phyloP scores from a whole-genome alignment of 2,888 invertebrate species.

The Abrostola tripartita region DNA sequence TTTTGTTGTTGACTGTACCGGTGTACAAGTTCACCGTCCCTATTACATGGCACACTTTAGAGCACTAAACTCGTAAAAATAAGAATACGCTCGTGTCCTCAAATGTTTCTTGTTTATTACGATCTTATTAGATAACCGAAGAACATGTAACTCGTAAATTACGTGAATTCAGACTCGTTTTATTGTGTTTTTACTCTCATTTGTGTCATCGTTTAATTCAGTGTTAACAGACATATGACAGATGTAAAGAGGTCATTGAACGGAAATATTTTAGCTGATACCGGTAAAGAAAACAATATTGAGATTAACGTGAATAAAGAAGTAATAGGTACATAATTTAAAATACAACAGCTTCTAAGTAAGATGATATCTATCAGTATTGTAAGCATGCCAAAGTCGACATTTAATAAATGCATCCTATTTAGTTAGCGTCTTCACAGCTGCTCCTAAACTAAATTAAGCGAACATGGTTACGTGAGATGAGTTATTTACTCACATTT shows the following conservation, averaged over 20 bases:
- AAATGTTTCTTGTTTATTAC: slow-evolving; percentile 27
- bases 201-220: slow-evolving; percentile 26
- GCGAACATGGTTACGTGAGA: too few species aligned
- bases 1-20: background rate
- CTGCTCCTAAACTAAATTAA: too few species aligned
- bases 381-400: too few species aligned
- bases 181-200: slow-evolving; percentile 27
- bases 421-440: too few species aligned
- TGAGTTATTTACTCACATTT: too few species aligned
- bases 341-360: too few species aligned
- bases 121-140: slow-evolving; percentile 44
- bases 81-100: slow-evolving; percentile 11
- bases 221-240: slow-evolving; percentile 13
- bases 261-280: slow-evolving; percentile 5
- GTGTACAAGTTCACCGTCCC: slow-evolving; percentile 20
- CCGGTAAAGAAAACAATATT: background rate
- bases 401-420: too few species aligned
- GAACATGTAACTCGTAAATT: slow-evolving; percentile 10
- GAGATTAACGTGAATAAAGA: too few species aligned
- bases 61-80: slow-evolving; percentile 30
- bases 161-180: slow-evolving; percentile 15
- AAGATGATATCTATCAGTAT: too few species aligned
- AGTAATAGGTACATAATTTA: too few species aligned
- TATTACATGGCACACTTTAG: slow-evolving; percentile 34
- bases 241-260: slow-evolving; percentile 24